Percentiles rank a stretch among this genome's conserved stretches.
Conservation (phyloP, 2,113 vertebrate genomes). For the Alexandromys fortis region DNA sequence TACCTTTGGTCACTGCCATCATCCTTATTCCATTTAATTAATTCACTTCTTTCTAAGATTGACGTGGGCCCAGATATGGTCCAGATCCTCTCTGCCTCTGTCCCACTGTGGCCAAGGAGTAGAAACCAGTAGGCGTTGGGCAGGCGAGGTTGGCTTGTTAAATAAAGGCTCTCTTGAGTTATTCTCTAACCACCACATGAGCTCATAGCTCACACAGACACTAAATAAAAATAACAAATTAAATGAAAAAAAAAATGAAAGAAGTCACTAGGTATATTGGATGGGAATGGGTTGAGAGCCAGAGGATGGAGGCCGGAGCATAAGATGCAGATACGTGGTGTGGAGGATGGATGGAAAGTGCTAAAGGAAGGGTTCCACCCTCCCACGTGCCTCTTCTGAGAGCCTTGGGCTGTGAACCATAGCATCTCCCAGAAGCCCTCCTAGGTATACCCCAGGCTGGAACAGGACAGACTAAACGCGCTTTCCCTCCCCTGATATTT, state of each 20-base stretch:
- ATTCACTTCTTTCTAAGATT: not conserved
- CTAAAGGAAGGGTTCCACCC: not conserved
- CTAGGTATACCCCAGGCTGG: not conserved
- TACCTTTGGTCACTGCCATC: rapidly evolving
- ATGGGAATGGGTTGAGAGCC: not conserved
- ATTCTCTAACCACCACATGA: not conserved
- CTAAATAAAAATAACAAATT: not conserved
- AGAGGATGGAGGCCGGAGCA: not conserved
- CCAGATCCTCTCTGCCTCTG: not conserved
- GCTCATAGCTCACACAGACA: not conserved
- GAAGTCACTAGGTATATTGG: not conserved
- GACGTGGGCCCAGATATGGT: not conserved
- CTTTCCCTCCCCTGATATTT: not conserved
- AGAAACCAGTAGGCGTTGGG: not conserved
- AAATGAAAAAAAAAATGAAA: not conserved
- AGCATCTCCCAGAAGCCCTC: not conserved
- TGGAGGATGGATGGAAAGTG: rapidly evolving
- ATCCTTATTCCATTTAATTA: not conserved
- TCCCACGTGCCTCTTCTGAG: not conserved
- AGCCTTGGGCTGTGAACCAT: not conserved
- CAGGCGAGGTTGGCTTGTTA: not conserved
- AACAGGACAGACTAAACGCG: not conserved
- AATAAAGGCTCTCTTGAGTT: not conserved
- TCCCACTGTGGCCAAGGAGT: not conserved
- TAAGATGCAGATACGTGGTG: not conserved